Base-by-base conservation (phyloP, 2,113 vertebrate genomes). In the Lethenteron camtschaticum region DNA sequence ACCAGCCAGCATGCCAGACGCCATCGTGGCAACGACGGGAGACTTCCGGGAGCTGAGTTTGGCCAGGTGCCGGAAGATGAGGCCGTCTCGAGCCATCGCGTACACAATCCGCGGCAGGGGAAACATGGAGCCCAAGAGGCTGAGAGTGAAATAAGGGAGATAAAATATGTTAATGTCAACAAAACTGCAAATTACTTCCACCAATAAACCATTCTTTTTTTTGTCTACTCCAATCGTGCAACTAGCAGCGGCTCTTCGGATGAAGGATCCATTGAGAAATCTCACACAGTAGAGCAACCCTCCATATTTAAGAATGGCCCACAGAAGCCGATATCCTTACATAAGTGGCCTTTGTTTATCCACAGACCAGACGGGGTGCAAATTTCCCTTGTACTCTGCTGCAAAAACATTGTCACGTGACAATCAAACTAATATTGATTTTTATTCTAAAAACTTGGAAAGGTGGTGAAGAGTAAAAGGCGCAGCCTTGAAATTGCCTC, bases 91-190 rank as follows among this genome's bases (percentile, higher is more conserved):
- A 77, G 90, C 92, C 94, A 99, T 99, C 87, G 94, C 94, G 96
- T 96, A 96, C 90, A 96, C 96, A 87, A 99, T 86, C 82, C 90
- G 90, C 75, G 94, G 92, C 88, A 96, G 91, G 81, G 94, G 94
- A 81, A 99, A 99, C 84, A 96, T 99, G 88, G 89, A 95, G 83
- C 94, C 94, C 83, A 99, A 90, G 83, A 99, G 88, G 87, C 92
- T 96, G 85, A 86, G 84, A 84, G 85, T 84, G 89, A 84, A 91
- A 81, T 91, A 87, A 94, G 87, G 88, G 87, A 83, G 12, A 84
- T 77, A 83, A 81, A 79, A 84, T 85, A 86, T 57, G 24, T 71
- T 66, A 71, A 66, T 68, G 70, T 60, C 55, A 41, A 59, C 63
- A 12, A n/a, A 56, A n/a, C 55, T 66, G 68, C 14, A 56, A 55